Base-by-base conservation (phyloP, 2,113 vertebrate species). In the Oncorhynchus masou region DNA sequence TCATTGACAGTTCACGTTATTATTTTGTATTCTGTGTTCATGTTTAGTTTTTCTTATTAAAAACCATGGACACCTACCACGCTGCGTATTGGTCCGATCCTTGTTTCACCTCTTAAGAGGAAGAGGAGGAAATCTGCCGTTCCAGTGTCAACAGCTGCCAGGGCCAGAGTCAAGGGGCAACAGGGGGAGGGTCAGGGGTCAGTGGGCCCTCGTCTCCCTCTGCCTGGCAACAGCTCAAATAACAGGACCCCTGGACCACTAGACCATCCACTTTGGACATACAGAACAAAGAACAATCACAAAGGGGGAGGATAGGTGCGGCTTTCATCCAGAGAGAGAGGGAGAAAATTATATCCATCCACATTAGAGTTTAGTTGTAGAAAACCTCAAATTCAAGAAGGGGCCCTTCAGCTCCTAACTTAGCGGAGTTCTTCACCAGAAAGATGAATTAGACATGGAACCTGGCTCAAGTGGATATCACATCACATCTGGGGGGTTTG, bases 381-480 rank as follows among this genome's bases (percentile, higher is more conserved):
- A 62, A 22, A 62, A 22, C 59, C 59, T 24, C 15, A 22, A 8
- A 62, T 62, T 22, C 59, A 54, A 62, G n/a, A n/a, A 62, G 59
- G 4, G n/a, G 7, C 4, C 20, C 16, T 20, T 57, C 19, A 62
- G n/a, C 19, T 22, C 16, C 59, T 24, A 22, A 62, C 59, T 9
- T 22, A 24, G 59, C 0, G 51, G 19, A 62, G 7, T 62, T 62
- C n/a, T 9, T n/a, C 59, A n/a, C 59, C 59, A 62, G 59, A n/a
- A n/a, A 22, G 5, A 22, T n/a, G n/a, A 24, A 6, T 62, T 62
- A 62, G 20, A 71, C n/a, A 15, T 24, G 48, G 49, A 59, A 71
- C 57, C 70, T 71, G 24, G 70, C 20, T 54, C 70, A 71, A 54
- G 70, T 71, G 70, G 16, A 73, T 73, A 12, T 62, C 54, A 60